phyloP scores from a whole-genome alignment of 2,113 vertebrate genomes.

The Apus apus region DNA sequence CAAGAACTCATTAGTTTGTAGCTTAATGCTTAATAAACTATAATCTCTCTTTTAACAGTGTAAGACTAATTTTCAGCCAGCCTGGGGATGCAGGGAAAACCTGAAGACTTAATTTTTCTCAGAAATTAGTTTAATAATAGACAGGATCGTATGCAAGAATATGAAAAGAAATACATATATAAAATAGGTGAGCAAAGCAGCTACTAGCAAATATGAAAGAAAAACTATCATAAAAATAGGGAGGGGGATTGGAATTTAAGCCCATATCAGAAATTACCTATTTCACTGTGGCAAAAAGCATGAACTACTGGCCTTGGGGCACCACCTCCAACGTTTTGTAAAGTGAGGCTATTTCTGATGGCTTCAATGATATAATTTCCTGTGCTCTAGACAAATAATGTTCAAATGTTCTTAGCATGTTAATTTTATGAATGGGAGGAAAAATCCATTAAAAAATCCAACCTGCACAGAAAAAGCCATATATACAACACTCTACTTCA shows the following conservation, averaged over 20 bases:
- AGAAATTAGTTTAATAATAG: background rate
- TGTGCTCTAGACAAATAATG: background rate
- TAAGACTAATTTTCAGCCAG: background rate
- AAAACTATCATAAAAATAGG: background rate
- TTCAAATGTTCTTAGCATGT: background rate
- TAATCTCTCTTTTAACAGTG: slow-evolving; percentile 4
- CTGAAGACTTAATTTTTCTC: background rate
- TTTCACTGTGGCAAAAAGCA: background rate
- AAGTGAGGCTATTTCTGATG: background rate
- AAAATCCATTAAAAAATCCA: background rate
- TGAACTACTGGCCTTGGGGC: background rate
- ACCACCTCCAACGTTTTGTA: background rate
- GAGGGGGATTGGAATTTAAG: background rate
- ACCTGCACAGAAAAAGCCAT: background rate
- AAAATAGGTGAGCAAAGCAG: background rate
- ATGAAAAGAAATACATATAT: background rate
- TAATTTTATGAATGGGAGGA: background rate
- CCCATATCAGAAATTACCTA: background rate
- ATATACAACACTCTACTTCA: background rate
- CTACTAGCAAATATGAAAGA: background rate
- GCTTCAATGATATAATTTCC: background rate
- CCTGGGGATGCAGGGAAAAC: background rate
- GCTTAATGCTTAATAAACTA: slow-evolving; percentile 43
- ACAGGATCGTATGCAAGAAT: background rate
- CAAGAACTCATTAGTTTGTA: slow-evolving; percentile 30